phyloP scores from a whole-genome alignment of 1,140 invertebrate species.

The Drosophila ogumai region DNA sequence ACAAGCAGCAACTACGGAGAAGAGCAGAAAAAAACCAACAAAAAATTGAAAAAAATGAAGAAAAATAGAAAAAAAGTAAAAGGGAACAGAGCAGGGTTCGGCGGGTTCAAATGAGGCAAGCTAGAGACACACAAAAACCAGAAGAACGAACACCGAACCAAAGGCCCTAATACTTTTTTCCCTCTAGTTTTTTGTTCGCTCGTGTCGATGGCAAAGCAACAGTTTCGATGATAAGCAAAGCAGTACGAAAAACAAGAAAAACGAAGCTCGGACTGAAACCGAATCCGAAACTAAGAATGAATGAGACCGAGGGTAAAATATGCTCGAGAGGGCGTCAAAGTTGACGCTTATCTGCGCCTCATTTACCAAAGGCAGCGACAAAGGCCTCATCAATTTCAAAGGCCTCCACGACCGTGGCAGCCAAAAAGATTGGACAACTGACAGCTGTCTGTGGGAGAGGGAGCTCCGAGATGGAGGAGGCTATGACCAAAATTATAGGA shows the following conservation, averaged over 20 bases:
- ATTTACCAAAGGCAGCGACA: slow-evolving; percentile 75
- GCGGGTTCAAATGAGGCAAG: slow-evolving; percentile 58
- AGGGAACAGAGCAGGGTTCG: slow-evolving; percentile 35
- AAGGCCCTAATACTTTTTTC: slow-evolving; percentile 22
- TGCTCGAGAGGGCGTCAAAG: slow-evolving; percentile 69
- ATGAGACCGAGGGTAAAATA: slow-evolving; percentile 36
- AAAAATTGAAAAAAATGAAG: slow-evolving; percentile 22
- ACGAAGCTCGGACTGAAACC: slow-evolving; percentile 10
- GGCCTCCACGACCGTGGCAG: slow-evolving; percentile 15
- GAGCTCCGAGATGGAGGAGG: neutral
- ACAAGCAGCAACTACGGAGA: slow-evolving; percentile 34
- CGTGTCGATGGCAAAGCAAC: slow-evolving; percentile 33
- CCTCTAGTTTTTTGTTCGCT: neutral
- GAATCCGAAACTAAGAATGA: slow-evolving; percentile 35
- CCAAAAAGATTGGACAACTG: slow-evolving; percentile 59
- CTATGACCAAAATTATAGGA: slow-evolving; percentile 17
- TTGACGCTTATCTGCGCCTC: slow-evolving; percentile 78
- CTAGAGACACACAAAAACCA: slow-evolving; percentile 18
- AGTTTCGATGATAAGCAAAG: slow-evolving; percentile 55
- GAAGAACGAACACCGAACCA: slow-evolving; percentile 3
- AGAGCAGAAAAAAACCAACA: slow-evolving; percentile 1
- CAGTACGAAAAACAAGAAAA: slow-evolving; percentile 30
- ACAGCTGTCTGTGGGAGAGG: slow-evolving; percentile 55
- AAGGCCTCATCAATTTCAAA: slow-evolving; percentile 77
- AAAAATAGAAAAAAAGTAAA: slow-evolving; percentile 24